Evolutionary conservation across 2,113 vertebrate species (phyloP), one percentile per base, ranked within the genome.

Genomic region (Colius striatus): DNA sequence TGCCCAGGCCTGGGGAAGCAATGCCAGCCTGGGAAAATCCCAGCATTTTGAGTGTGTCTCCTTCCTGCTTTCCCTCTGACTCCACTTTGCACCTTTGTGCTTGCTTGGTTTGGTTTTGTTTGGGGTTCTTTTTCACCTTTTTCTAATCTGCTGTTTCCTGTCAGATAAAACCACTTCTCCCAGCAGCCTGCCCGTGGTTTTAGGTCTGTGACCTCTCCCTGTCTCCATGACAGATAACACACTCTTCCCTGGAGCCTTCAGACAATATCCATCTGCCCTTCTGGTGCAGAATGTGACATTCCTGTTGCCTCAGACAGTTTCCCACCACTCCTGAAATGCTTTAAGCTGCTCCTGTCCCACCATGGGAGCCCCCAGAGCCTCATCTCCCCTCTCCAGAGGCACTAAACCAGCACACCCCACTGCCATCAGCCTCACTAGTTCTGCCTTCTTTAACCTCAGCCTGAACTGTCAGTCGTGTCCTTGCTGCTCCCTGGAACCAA

Each of bases 151-250:
- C 67, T 48, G 16, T 62, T 94, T 92, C 87, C 6, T 74, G 5
- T 45, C 8, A 2, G 2, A 72, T 72, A 72, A 76, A 85, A 45
- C 48, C 47, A 13, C 58, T 75, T 53, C 58, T 60, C 48, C 68
- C 48, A 1, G 2, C 43, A 67, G 66, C 57, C 43, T 72, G 22
- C 57, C 89, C 29, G 3, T 2, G 43, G 8, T 11, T 75, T 71
- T 71, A 13, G 48, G 60, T 70, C 45, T 25, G 20, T 48, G 92
- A 73, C 58, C 75, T 86, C 12, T 2, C 23, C n/a, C 51, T 0
- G 0, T 11, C 57, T 27, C 60, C 0, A 0, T 65, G 74, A 50
- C 47, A 43, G 60, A 11, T 32, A 74, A 63, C n/a, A 32, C 4
- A 2, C 19, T 60, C 67, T 55, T 57, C 75, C 88, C 48, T 7